Evolutionary conservation across 1,140 invertebrate genomes (phyloP), one percentile per base, ranked within the genome.

Genomic region (Lasaia peninsularis): DNA sequence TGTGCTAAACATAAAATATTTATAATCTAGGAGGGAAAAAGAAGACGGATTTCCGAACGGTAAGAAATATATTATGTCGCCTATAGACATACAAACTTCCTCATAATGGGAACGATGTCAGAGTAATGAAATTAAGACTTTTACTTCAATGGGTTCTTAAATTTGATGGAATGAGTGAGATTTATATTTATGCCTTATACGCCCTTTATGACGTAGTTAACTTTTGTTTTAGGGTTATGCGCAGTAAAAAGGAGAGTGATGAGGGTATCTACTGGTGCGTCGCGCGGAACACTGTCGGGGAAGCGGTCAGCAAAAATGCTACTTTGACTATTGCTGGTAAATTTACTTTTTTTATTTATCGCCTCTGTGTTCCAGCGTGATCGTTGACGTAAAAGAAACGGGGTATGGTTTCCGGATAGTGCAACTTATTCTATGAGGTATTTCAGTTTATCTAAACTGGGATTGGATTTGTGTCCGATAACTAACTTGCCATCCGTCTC

Each of bases 221-320:
- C 56, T 59, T 53, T 53, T 58, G 62, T 80, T 76, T 54, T 81
- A 91, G 92, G 77, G 93, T 92, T 55, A 94, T 95, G 82, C 95
- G 96, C 78, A 95, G 95, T 66, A 97, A 97, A 79, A 96, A 96
- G 89, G 96, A 97, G 74, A 95, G 95, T 75, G 97, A 98, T 84
- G 95, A 95, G 44, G 97, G 97, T n/a, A 93, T 96, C 40, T 99
- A 99, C 81, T 98, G 96, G 94, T 99, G 98, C 88, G 95, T 97
- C 62, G 98, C 98, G 3, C 93, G 93, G 60, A 99, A 98, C 87
- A 89, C 91, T 40, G 95, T 95, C 32, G 97, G 97, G 67, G 93
- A 92, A 71, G 95, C 94, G 33, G 91, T 93, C 76, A 98, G 96
- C 83, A 93, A 94, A 69, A 98, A 98, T 91, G 98, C 97, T 54